phyloP scores from a whole-genome alignment of 2,113 vertebrate genomes.

The Toxostoma redivivum region DNA sequence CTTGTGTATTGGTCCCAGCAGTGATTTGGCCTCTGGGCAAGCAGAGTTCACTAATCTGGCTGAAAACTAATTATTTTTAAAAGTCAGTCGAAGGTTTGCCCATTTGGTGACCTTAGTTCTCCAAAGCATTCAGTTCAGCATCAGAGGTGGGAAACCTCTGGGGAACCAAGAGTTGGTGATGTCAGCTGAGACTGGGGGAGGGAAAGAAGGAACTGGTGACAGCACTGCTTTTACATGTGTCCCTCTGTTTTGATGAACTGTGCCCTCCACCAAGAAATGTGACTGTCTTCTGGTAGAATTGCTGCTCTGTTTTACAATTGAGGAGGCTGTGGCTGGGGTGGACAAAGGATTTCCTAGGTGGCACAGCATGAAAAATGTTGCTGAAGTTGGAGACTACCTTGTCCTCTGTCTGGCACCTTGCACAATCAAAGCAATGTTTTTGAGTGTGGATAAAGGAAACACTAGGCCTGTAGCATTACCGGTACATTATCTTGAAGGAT shows the following conservation, averaged over 20 bases:
- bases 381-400: background rate
- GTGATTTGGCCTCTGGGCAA: background rate
- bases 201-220: background rate
- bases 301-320: background rate
- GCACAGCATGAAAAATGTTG: rapidly evolving
- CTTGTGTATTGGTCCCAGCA: rapidly evolving
- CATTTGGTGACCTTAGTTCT: background rate
- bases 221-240: rapidly evolving
- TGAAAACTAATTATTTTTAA: background rate
- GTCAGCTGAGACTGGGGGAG: background rate
- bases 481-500: background rate
- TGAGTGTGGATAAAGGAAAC: background rate
- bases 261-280: background rate
- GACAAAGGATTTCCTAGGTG: background rate
- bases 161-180: background rate
- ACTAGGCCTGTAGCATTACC: background rate
- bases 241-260: background rate
- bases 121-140: background rate
- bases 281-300: background rate
- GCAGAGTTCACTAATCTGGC: background rate
- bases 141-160: background rate
- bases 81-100: background rate
- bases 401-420: background rate
- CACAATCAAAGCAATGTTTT: background rate
- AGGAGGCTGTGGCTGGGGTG: background rate